Conservation (phyloP, 1,140 invertebrate genomes). For the Drosophila auraria region DNA sequence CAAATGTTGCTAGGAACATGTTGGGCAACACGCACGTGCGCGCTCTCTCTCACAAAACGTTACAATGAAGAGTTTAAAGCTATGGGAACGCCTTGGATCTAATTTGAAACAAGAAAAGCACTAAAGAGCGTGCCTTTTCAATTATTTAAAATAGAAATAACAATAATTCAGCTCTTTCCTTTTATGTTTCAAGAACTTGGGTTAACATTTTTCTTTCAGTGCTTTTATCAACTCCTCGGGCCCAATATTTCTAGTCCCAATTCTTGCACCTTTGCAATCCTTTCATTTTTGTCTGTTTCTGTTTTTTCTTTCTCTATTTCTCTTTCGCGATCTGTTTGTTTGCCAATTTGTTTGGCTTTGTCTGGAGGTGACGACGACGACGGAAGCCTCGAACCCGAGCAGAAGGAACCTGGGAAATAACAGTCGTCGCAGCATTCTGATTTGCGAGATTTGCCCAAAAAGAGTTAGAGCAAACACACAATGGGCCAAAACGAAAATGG, state of each 20-base stretch:
- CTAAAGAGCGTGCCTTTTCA: too few species aligned
- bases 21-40: too few species aligned
- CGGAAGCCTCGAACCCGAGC: not conserved
- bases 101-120: too few species aligned
- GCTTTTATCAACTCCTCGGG: not conserved
- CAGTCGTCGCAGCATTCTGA: slow-evolving; percentile 34
- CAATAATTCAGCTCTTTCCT: not conserved
- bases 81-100: too few species aligned
- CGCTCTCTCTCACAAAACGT: too few species aligned
- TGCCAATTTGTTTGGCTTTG: slow-evolving; percentile 74
- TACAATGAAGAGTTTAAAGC: too few species aligned
- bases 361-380: slow-evolving; percentile 44
- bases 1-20: too few species aligned
- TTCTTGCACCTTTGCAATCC: slow-evolving; percentile 54
- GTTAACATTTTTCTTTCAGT: slow-evolving; percentile 12
- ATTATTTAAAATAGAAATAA: not conserved
- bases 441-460: slow-evolving; percentile 63
- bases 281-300: slow-evolving; percentile 45
- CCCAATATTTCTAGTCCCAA: slow-evolving; percentile 12
- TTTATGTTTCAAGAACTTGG: not conserved
- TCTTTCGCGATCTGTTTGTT: slow-evolving; percentile 66
- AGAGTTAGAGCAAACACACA: slow-evolving; percentile 67
- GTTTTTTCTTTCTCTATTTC: slow-evolving; percentile 28
- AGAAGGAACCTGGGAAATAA: slow-evolving; percentile 4
- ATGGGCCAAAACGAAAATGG: not conserved